Evolutionary conservation across 2,113 vertebrate genomes (phyloP), one percentile per base, ranked within the genome.

Genomic region (Fulica atra): DNA sequence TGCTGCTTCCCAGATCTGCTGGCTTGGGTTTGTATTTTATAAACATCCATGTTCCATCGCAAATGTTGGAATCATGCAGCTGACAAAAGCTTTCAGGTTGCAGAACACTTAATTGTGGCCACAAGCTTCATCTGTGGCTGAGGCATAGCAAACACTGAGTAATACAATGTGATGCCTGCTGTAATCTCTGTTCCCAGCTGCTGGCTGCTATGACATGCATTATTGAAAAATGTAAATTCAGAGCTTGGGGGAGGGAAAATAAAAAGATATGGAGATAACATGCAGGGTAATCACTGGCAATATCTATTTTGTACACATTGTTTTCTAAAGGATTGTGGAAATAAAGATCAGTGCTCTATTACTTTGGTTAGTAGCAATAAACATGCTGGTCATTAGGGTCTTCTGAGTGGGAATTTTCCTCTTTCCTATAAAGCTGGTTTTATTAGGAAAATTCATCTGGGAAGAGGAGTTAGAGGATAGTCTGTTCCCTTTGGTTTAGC

Each of bases 181-280:
- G 2, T 51, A 68, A n/a, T 57, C 14, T 76, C 18, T 54, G 40
- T 68, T 68, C 16, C 16, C 46, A 86, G 35, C 59, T 73, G 56
- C 18, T 77, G 36, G 46, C 77, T 28, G 35, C 20, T 68, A 21
- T 59, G 66, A 48, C 4, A 4, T 72, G 5, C 1, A 1, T 51
- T 83, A 36, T 7, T 74, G 46, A 81, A 74, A 82, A 57, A 64
- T 0, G 0, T 31, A 44, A 80, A 76, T 68, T 68, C 44, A 40
- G 1, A 63, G n/a, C 48, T 42, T 3, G 8, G 38, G 4, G 3
- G 18, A 7, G 12, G 4, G 18, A 4, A 12, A 25, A 63, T 65
- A 69, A 16, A 50, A 24, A 35, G 8, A 4, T 69, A 4, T 0
- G 0, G n/a, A 69, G 36, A 16, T 63, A 20, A 0, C 24, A 25